Percentiles rank a stretch among this genome's conserved stretches.
Evolutionary conservation across 2,888 invertebrate genomes (phyloP).

Genomic region (Aporophyla nigra): DNA sequence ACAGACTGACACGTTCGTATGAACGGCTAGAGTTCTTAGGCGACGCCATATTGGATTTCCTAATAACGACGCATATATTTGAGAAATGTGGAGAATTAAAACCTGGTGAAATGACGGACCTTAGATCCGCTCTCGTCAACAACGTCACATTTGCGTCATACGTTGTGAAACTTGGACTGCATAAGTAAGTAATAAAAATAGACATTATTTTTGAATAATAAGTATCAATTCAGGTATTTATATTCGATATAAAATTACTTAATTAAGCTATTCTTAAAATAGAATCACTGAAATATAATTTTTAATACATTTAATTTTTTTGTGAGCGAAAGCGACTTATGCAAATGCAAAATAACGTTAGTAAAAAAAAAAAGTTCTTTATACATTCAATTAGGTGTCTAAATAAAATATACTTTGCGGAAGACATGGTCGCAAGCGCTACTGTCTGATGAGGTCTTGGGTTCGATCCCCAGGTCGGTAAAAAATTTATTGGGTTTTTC

Average conservation of each 20-base stretch:
- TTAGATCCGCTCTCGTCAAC: conserved; percentile 98
- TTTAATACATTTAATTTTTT: too few relatives aligned
- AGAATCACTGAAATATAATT: too few relatives aligned
- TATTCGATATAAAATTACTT: too few relatives aligned
- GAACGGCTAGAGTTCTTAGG: conserved; percentile 97
- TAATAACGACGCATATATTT: conserved; percentile 96
- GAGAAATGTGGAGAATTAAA: conserved; percentile 93
- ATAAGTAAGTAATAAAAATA: conserved; percentile 91
- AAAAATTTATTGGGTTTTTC: background rate
- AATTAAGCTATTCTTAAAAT: too few relatives aligned
- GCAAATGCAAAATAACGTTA: too few relatives aligned
- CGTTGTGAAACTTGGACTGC: conserved; percentile 95
- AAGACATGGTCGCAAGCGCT: background rate
- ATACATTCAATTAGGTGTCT: background rate
- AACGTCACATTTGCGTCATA: conserved; percentile 98
- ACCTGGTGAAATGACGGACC: conserved; percentile 97
- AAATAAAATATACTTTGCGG: background rate
- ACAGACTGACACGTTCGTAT: conserved; percentile 96
- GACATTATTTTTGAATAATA: background rate
- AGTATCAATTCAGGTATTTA: background rate
- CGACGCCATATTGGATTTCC: conserved; percentile 97
- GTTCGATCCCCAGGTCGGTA: background rate
- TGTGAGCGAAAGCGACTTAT: too few relatives aligned
- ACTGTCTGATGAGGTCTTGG: background rate
- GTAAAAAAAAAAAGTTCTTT: too few relatives aligned